Conservation (phyloP, 1,140 invertebrate genomes). For the Leptoteleia sp. region DNA sequence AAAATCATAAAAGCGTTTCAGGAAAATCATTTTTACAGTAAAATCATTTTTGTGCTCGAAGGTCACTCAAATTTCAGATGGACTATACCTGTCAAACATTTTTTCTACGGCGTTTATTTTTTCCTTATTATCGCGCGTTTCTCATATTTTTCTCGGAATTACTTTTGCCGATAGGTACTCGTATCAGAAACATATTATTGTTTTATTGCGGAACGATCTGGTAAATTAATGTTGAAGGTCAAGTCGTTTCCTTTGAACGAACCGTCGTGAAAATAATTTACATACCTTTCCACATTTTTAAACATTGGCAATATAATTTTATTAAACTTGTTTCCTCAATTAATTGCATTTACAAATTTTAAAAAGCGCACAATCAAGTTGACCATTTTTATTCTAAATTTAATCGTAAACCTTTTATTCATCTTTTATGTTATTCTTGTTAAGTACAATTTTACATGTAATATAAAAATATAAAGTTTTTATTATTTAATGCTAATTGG, state of each 20-base stretch:
- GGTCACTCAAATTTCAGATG: slow-evolving; percentile 26
- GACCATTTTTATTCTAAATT: too few relatives aligned
- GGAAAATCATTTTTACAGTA: slow-evolving; percentile 71
- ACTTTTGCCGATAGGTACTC: slow-evolving; percentile 73
- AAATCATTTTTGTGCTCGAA: slow-evolving; percentile 53
- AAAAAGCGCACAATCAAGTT: too few relatives aligned
- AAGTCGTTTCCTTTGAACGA: slow-evolving; percentile 12
- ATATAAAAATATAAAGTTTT: too few relatives aligned
- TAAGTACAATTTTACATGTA: too few relatives aligned
- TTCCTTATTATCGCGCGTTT: slow-evolving; percentile 29
- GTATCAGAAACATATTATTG: slow-evolving; percentile 73
- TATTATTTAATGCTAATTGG: too few relatives aligned
- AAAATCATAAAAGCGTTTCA: slow-evolving; percentile 75
- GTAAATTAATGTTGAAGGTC: slow-evolving; percentile 68
- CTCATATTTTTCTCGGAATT: slow-evolving; percentile 67
- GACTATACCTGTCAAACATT: slow-evolving; percentile 9
- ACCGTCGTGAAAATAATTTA: neutral
- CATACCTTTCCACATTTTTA: too few relatives aligned
- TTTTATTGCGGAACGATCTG: slow-evolving; percentile 66
- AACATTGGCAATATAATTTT: too few relatives aligned
- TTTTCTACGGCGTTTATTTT: slow-evolving; percentile 23
- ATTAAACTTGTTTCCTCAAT: too few relatives aligned
- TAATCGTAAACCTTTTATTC: too few relatives aligned
- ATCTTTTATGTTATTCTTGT: too few relatives aligned
- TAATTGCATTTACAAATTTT: too few relatives aligned